A percentile compares a stretch with the other conserved stretches of the same genome.
These are phyloP conservation scores for Chloropsis hardwickii DNA, from an alignment of 2,113 vertebrate genomes.

Conservation along the genomic window DNA sequence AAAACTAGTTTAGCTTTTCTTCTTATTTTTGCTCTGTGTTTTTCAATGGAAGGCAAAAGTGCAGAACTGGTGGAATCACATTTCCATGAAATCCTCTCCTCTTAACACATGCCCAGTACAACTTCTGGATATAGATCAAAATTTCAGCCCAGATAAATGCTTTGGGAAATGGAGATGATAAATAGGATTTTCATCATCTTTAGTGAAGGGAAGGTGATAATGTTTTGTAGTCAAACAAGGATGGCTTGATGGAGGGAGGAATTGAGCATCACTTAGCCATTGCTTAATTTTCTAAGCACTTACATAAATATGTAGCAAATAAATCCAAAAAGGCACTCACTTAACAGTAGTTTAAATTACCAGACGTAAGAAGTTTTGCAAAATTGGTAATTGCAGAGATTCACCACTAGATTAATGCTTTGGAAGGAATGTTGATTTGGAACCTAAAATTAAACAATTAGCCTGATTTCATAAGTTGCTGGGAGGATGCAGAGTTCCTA, in stretches of 20 bases:
- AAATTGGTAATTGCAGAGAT: slow-evolving; percentile 49
- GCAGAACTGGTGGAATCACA: neutral
- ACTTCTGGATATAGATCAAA: neutral
- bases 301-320: neutral
- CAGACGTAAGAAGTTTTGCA: neutral
- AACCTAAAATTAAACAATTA: slow-evolving; percentile 63
- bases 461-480: slow-evolving; percentile 47
- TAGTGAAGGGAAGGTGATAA: neutral
- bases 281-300: neutral
- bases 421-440: slow-evolving; percentile 33
- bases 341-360: neutral
- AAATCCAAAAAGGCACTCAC: neutral
- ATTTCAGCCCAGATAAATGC: neutral
- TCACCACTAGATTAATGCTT: slow-evolving; percentile 35
- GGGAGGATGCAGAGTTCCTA: slow-evolving; percentile 34
- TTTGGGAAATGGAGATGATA: neutral
- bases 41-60: neutral
- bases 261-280: neutral
- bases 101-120: neutral
- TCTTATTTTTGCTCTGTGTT: neutral
- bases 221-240: neutral
- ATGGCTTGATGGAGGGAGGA: neutral
- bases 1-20: neutral
- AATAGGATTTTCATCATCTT: neutral
- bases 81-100: neutral